These are phyloP conservation scores for Lacerta agilis DNA, from an alignment of 2,797 vertebrate genomes.

Conservation along the genomic window DNA sequence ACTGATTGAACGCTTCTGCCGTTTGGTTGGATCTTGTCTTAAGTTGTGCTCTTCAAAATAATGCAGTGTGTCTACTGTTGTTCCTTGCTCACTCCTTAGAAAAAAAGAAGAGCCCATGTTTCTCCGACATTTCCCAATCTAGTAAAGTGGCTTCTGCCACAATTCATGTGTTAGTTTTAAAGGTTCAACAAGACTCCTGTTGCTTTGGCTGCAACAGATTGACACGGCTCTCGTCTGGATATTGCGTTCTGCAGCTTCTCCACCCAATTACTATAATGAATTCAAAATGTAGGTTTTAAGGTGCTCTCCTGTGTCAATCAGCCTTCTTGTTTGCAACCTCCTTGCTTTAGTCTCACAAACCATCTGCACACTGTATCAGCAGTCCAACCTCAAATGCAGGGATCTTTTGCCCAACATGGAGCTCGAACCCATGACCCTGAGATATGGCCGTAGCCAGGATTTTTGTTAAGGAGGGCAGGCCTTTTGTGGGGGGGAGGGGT, in stretches of 20 bases:
- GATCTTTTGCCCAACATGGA: too few species aligned
- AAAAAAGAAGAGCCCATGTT: not conserved
- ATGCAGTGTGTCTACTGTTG: not conserved
- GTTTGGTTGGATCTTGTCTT: not conserved
- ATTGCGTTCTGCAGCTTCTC: not conserved
- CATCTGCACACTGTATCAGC: too few species aligned
- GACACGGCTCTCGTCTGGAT: not conserved
- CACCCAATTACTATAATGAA: not conserved
- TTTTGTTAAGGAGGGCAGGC: too few species aligned
- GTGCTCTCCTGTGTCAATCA: not conserved
- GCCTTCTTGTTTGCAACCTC: not conserved
- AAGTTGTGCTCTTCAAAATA: not conserved
- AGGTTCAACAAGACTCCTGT: not conserved
- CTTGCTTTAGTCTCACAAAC: not conserved
- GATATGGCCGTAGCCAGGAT: too few species aligned
- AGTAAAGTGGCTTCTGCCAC: not conserved
- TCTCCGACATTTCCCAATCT: not conserved
- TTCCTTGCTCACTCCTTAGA: not conserved
- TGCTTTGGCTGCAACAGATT: not conserved
- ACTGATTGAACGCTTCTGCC: not conserved
- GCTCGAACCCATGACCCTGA: too few species aligned
- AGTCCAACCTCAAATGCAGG: too few species aligned
- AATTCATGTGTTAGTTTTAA: not conserved
- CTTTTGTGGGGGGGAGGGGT: too few species aligned
- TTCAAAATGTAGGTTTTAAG: not conserved